Conservation (phyloP, 1,140 invertebrate species). For the Eupeodes corollae region DNA sequence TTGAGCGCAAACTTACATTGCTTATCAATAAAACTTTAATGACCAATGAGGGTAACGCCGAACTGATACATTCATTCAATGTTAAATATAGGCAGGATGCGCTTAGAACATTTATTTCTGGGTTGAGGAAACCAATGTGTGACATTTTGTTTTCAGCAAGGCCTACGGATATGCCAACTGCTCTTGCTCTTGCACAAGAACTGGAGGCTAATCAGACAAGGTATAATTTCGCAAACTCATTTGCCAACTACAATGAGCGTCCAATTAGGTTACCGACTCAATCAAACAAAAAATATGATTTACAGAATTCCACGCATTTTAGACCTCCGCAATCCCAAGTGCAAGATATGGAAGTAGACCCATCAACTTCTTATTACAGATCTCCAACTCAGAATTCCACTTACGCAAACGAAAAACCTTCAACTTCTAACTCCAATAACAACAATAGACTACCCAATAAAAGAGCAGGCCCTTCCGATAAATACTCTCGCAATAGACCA, state of each 20-base stretch:
- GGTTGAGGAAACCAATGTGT: neutral
- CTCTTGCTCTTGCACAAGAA: neutral
- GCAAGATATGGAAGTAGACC: no score
- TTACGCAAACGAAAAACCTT: no score
- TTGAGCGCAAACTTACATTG: neutral
- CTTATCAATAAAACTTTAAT: constrained; percentile 1
- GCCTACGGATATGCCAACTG: neutral
- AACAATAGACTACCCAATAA: no score
- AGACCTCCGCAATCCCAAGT: no score
- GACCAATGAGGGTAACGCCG: neutral
- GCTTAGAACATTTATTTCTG: neutral
- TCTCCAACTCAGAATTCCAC: no score
- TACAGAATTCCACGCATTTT: no score
- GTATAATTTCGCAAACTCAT: neutral
- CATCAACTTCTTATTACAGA: no score
- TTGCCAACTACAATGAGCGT: neutral
- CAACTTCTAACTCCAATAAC: no score
- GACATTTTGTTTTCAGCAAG: neutral
- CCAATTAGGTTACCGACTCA: neutral
- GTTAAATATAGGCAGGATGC: neutral
- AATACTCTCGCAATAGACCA: no score
- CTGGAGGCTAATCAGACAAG: neutral
- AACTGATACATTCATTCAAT: neutral
- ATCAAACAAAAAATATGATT: no score
- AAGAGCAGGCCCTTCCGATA: no score